A percentile compares a stretch with the other conserved stretches of the same genome.
phyloP scores from a whole-genome alignment of 2,797 vertebrate species.

The Delichon dasypus region DNA sequence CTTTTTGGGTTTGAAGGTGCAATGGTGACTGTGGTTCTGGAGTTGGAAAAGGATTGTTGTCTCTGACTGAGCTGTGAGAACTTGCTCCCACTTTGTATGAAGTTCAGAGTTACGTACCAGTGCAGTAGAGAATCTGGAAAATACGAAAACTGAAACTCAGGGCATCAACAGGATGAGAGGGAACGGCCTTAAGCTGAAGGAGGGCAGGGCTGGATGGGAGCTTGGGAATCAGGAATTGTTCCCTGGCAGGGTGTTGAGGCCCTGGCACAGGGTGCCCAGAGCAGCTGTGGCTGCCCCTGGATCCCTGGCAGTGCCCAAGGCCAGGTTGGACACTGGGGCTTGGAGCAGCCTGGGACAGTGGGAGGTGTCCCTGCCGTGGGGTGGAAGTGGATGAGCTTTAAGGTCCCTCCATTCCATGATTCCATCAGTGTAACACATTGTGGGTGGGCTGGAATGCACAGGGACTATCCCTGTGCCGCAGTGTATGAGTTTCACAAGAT shows the following conservation, averaged over 20 bases:
- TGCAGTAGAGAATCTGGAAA: not conserved
- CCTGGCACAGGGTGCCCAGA: not conserved
- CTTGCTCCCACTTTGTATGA: not conserved
- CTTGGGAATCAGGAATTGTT: not conserved
- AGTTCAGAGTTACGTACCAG: not conserved
- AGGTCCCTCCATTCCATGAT: not conserved
- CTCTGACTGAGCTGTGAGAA: not conserved
- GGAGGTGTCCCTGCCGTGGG: not conserved
- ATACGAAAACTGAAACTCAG: not conserved
- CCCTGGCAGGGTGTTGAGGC: not conserved
- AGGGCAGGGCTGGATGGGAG: not conserved
- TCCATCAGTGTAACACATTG: not conserved
- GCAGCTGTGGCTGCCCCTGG: not conserved
- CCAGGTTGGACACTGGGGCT: not conserved
- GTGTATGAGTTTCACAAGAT: not conserved
- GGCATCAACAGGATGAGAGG: not conserved
- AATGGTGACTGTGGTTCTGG: not conserved
- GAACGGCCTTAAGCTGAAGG: too few species aligned
- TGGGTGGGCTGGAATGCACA: not conserved
- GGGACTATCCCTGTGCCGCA: not conserved
- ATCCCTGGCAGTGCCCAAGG: not conserved
- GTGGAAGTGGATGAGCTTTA: accelerated
- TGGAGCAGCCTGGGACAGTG: not conserved
- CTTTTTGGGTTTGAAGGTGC: not conserved
- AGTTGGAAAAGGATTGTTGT: not conserved